Evolutionary conservation across 2,888 invertebrate genomes (phyloP).

Genomic region (Spodoptera littoralis): DNA sequence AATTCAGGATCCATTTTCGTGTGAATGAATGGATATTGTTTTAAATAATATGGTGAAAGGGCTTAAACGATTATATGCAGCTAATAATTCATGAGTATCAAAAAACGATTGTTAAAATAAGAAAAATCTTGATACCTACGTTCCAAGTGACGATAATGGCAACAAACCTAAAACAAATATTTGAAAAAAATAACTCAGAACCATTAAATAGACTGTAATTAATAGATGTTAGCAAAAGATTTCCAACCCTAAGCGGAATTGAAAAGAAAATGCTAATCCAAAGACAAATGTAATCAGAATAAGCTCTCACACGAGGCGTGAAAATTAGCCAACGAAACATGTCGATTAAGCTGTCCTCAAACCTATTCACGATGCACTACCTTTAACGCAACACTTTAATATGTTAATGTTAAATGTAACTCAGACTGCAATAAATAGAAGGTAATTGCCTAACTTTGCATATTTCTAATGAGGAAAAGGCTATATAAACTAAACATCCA

Average conservation of each 20-base stretch:
- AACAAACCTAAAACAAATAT: too few relatives aligned
- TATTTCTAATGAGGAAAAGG: slow-evolving; percentile 38
- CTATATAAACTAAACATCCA: slow-evolving; percentile 26
- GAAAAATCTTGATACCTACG: too few relatives aligned
- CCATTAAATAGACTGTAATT: too few relatives aligned
- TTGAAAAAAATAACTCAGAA: too few relatives aligned
- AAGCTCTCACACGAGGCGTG: slow-evolving; percentile 4
- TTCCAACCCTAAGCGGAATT: background rate
- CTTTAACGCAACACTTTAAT: slow-evolving; percentile 33
- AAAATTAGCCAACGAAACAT: slow-evolving; percentile 25
- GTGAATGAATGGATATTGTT: too few relatives aligned
- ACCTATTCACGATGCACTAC: slow-evolving; percentile 21
- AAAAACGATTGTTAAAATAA: too few relatives aligned
- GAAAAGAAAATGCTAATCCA: slow-evolving; percentile 6
- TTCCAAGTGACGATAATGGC: too few relatives aligned
- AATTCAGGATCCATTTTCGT: too few relatives aligned
- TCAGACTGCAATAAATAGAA: slow-evolving; percentile 37
- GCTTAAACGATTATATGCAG: slow-evolving; percentile 9
- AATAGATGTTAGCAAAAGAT: background rate
- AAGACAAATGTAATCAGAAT: slow-evolving; percentile 13
- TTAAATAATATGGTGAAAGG: slow-evolving; percentile 24
- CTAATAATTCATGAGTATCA: slow-evolving; percentile 3
- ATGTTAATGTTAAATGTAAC: slow-evolving; percentile 36
- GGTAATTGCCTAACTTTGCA: slow-evolving; percentile 37
- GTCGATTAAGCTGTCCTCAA: slow-evolving; percentile 23